A percentile compares a stretch with the other conserved stretches of the same genome.
Conservation (phyloP, 2,797 vertebrate species). For the Darevskia mixta region DNA sequence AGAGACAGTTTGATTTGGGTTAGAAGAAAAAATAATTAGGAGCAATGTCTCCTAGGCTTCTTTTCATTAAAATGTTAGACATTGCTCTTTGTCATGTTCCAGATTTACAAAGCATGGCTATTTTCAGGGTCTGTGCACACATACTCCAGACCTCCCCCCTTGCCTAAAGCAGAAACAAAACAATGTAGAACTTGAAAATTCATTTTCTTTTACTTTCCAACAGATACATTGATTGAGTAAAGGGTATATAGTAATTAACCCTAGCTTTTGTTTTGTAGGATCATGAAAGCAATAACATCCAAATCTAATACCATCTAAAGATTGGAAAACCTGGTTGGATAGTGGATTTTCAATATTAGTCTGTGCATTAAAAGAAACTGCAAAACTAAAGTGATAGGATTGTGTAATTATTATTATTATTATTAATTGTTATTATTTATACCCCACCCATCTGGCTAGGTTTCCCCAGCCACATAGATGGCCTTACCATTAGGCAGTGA, state of each 20-base stretch:
- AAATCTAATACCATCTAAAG: not conserved
- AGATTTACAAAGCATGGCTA: not conserved
- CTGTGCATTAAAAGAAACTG: not conserved
- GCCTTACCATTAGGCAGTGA: too few relatives aligned
- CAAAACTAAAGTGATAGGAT: not conserved
- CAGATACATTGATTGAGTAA: not conserved
- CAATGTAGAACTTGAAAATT: not conserved
- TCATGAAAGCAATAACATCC: not conserved
- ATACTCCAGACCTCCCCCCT: not conserved
- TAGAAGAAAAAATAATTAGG: constrained; percentile 16
- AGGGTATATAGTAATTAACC: not conserved
- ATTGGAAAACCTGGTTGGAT: not conserved
- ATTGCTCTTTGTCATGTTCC: not conserved
- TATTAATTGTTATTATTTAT: too few relatives aligned
- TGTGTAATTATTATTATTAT: too few relatives aligned
- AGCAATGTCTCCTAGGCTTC: not conserved
- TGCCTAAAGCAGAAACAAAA: not conserved
- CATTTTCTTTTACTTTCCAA: constrained; percentile 6
- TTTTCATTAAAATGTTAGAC: not conserved
- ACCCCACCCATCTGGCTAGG: too few relatives aligned
- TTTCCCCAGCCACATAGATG: too few relatives aligned
- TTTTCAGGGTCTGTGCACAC: not conserved
- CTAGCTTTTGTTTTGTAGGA: not conserved
- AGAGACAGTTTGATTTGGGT: not conserved
- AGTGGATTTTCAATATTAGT: not conserved